Evolutionary conservation across 2,888 invertebrate genomes (phyloP), one percentile per base, ranked within the genome.

Genomic region (Synanthedon andrenaeformis): DNA sequence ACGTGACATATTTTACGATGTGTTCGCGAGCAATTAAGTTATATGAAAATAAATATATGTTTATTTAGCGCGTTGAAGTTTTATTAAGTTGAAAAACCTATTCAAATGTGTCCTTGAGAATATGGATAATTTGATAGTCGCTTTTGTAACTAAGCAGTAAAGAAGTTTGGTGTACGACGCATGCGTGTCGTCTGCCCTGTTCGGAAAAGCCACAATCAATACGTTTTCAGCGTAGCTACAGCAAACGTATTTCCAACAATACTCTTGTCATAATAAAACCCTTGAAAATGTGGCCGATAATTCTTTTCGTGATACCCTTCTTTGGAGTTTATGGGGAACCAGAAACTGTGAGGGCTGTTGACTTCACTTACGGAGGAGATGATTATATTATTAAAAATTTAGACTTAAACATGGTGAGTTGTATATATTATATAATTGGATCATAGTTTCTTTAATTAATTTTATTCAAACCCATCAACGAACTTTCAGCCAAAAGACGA

Each of bases 261-360:
- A 69, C 66, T 59, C 62, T 60, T 66, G 75, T 67, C 68, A 76
- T 69, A 78, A 78, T 72, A 82, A 78, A 72, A 69, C 64, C 56
- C 53, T 41, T 50, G 72, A 59, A 76, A 74, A 86, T 84, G 84
- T 68, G 79, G 65, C 62, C 67, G 55, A 61, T 67, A 58, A 53
- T 82, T 48, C 56, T 82, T 41, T 61, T 81, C 19, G 55, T 73
- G 54, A 67, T 68, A 54, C 64, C 65, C 53, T 63, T 73, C 42
- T 65, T 64, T 53, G 73, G 72, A 19, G 69, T 82, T 8, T 60
- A 71, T 54, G 78, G 85, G 65, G 87, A 87, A 64, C 87, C 87
- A 41, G 87, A 87, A 70, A 79, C 82, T 17, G 86, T 87, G 41
- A 65, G 87, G 53, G 87, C 85, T 42, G 87, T 86, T 58, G 86